Percentiles rank a stretch among this genome's conserved stretches.
phyloP scores from a whole-genome alignment of 2,797 vertebrate genomes.

The Hirundo rustica region DNA sequence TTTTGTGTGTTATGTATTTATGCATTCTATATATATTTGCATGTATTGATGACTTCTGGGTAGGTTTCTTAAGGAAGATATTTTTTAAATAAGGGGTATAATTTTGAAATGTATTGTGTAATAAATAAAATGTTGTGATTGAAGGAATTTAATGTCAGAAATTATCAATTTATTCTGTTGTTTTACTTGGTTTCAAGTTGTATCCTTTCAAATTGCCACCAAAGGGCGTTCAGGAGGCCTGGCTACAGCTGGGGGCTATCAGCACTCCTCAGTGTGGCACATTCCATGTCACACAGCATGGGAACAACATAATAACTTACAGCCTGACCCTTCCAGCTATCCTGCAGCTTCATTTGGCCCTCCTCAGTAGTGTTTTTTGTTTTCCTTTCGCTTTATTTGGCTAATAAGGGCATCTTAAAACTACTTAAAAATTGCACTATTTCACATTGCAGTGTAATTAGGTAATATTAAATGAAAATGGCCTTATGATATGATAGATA shows the following conservation, averaged over 20 bases:
- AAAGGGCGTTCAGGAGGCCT: not conserved
- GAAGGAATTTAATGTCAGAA: not conserved
- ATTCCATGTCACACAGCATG: not conserved
- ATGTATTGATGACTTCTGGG: not conserved
- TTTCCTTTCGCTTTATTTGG: not conserved
- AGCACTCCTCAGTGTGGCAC: not conserved
- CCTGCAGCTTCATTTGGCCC: not conserved
- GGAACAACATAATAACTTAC: not conserved
- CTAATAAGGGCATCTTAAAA: not conserved
- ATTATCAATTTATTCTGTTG: not conserved
- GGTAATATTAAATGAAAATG: not conserved
- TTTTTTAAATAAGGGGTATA: not conserved
- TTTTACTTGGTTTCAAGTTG: not conserved
- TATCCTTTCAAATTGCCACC: not conserved
- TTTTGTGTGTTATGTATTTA: not conserved
- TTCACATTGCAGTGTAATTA: not conserved
- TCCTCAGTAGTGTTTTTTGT: not conserved
- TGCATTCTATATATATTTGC: not conserved
- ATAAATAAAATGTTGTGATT: not conserved
- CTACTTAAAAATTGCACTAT: not conserved
- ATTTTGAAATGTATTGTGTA: not conserved
- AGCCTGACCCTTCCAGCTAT: not conserved
- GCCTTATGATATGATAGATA: not conserved
- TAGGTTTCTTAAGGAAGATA: not conserved
- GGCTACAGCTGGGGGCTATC: not conserved